A percentile compares a stretch with the other conserved stretches of the same genome.
Conservation (phyloP, 1,140 invertebrate species). For the Neoseiulus cucumeris region DNA sequence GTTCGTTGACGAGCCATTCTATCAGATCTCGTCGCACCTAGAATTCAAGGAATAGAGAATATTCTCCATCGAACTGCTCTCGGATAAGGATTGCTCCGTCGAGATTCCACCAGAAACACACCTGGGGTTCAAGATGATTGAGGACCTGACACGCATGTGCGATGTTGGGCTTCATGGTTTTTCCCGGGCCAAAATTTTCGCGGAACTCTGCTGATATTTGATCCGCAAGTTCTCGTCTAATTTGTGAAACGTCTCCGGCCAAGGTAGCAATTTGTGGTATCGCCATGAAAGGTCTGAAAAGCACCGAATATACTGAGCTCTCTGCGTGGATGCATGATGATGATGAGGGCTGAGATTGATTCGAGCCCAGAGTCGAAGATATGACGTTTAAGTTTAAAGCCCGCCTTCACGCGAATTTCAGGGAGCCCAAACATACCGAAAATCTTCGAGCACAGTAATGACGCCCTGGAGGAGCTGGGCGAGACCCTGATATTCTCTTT, state of each 20-base stretch:
- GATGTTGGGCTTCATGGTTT: background rate
- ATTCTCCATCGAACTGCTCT: too few relatives aligned
- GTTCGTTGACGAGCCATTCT: conserved; percentile 72
- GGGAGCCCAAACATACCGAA: conserved; percentile 33
- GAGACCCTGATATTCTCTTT: conserved; percentile 74
- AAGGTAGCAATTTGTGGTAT: conserved; percentile 20
- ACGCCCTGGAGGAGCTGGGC: conserved; percentile 89
- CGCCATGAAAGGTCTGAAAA: background rate
- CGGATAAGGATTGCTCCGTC: background rate
- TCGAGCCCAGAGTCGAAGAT: too few relatives aligned
- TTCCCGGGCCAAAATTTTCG: conserved; percentile 53
- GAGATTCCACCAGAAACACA: background rate
- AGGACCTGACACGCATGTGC: background rate
- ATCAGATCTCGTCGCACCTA: conserved; percentile 45
- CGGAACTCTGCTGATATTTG: conserved; percentile 90
- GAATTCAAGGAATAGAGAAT: background rate
- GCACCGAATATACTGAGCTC: background rate
- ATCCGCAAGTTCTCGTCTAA: conserved; percentile 58
- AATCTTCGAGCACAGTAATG: conserved; percentile 77
- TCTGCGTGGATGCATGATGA: too few relatives aligned
- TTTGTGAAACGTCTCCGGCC: conserved; percentile 42
- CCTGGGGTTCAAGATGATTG: background rate
- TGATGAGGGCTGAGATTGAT: too few relatives aligned
- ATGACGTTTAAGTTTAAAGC: too few relatives aligned
- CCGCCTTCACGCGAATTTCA: background rate